Evolutionary conservation across 2,797 vertebrate genomes (phyloP), one percentile per base, ranked within the genome.

Genomic region (Siniperca scherzeri): DNA sequence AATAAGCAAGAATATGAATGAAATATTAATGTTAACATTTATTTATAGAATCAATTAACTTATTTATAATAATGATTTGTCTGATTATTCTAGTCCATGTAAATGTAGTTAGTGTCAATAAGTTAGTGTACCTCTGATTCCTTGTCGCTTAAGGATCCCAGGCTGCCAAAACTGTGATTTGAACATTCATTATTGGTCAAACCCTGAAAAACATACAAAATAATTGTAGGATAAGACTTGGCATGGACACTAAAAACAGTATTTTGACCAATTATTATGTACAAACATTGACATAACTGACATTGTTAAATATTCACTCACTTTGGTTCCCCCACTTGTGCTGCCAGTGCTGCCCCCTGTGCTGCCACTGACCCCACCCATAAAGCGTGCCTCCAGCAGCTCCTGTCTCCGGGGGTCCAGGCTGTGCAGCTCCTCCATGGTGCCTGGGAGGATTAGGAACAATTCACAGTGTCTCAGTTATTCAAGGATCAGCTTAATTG

Each of bases 351-450:
- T 99, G 86, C 98, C 98, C 84, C 94, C 96, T 55, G 98, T 99
- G 94, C 97, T 99, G 84, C 98, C 98, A 66, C 97, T 96, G 88
- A 98, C 97, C 87, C 97, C 98, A 21, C 98, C 98, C 87, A 98
- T 99, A 90, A 99, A 99, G 87, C 98, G 96, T 59, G 98, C 98
- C 95, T 99, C 98, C 90, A 99, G 93, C 93, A 99, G 96, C 94
- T 99, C 98, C 93, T 99, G 98, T 90, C 98, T 96, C 94, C 98
- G 97, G 92, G 98, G 98, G 94, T 99, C 98, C 96, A 99, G 95
- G 95, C 98, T 99, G 93, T 99, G 97, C 96, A 99, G 98, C 93
- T 99, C 98, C 96, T 99, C 98, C 98, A 99, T 99, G 93, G 96
- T 96, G 96, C 97, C 98, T 99, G 90, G 67, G 3, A 84, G 55